A percentile compares a stretch with the other conserved stretches of the same genome.
phyloP scores from a whole-genome alignment of 2,113 vertebrate species.

The Phocoena phocoena region DNA sequence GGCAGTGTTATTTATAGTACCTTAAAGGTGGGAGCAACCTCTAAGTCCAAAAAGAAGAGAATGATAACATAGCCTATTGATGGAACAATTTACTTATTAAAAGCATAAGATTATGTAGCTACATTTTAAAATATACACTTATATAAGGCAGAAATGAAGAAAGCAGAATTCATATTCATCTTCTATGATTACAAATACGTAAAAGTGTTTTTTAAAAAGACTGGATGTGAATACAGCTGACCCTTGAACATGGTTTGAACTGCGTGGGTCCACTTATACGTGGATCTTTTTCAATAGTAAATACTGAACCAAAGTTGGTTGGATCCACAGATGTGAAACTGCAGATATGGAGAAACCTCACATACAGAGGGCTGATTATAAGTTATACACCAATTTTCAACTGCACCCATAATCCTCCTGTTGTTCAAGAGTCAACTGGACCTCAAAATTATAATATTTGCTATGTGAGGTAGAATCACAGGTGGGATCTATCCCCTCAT shows the following conservation, averaged over 20 bases:
- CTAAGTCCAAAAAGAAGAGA: background rate
- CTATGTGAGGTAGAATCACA: background rate
- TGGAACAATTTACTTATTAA: constrained; percentile 17
- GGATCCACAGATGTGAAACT: background rate
- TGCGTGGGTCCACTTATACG: background rate
- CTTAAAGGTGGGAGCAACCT: background rate
- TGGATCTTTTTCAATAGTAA: background rate
- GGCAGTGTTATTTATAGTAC: background rate
- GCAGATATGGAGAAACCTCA: background rate
- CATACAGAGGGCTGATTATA: background rate
- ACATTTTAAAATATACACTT: constrained; percentile 8
- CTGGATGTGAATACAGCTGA: background rate
- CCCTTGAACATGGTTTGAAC: background rate
- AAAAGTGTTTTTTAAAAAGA: background rate
- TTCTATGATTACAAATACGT: background rate
- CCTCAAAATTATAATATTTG: background rate
- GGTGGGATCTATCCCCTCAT: background rate
- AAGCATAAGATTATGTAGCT: background rate
- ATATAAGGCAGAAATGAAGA: background rate
- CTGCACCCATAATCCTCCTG: background rate
- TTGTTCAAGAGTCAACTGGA: background rate
- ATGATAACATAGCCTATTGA: background rate
- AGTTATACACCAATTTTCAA: background rate
- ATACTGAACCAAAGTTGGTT: background rate
- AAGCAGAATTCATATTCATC: constrained; percentile 2